phyloP scores from a whole-genome alignment of 1,140 invertebrate species.

The Neuroterus valhalla region DNA sequence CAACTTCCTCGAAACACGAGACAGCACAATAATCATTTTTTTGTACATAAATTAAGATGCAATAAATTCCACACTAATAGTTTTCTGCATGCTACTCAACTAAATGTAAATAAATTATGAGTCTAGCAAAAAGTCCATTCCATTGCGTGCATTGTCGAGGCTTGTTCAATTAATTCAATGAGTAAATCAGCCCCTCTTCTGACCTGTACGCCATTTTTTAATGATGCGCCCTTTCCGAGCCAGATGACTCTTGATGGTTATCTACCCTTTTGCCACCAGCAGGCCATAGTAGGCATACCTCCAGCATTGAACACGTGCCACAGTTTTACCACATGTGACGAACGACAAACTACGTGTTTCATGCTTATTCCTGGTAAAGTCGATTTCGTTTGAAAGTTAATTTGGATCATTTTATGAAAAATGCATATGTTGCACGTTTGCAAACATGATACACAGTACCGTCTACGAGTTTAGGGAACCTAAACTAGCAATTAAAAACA shows the following conservation, averaged over 20 bases:
- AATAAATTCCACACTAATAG: too few relatives aligned
- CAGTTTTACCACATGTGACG: conserved; percentile 65
- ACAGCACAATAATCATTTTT: too few relatives aligned
- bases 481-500: too few relatives aligned
- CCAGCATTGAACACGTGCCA: conserved; percentile 66
- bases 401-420: too few relatives aligned
- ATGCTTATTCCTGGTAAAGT: conserved; percentile 42
- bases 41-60: too few relatives aligned
- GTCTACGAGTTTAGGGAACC: too few relatives aligned
- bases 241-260: conserved; percentile 73
- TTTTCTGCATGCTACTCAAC: too few relatives aligned
- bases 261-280: conserved; percentile 70
- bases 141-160: conserved; percentile 39
- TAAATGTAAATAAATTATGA: background rate
- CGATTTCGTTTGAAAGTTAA: too few relatives aligned
- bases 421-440: too few relatives aligned
- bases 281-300: conserved; percentile 52
- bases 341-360: conserved; percentile 45
- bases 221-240: conserved; percentile 63
- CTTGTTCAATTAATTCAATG: conserved; percentile 69
- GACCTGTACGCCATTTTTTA: conserved; percentile 65
- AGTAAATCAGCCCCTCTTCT: conserved; percentile 62
- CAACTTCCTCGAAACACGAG: too few relatives aligned
- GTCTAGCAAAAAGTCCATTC: background rate
- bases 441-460: too few relatives aligned